Percentiles rank a stretch among this genome's conserved stretches.
Evolutionary conservation across 2,797 vertebrate species (phyloP).

Genomic region (Anolis apletophallus): DNA sequence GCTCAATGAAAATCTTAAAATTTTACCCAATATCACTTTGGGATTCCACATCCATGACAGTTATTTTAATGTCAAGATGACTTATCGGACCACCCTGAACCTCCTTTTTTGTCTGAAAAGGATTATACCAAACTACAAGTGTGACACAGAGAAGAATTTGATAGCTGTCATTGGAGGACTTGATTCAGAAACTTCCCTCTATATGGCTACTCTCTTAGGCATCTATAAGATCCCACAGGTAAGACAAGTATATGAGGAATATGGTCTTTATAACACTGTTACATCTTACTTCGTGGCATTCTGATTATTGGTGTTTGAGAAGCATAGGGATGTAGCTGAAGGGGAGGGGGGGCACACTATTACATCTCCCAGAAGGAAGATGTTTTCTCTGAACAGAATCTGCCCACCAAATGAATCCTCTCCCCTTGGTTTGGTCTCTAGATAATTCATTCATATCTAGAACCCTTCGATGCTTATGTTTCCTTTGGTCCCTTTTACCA

Average conservation of each 20-base stretch:
- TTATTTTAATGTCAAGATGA: slow-evolving; percentile 18
- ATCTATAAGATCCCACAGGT: slow-evolving; percentile 28
- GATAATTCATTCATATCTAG: too few relatives aligned
- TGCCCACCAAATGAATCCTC: too few relatives aligned
- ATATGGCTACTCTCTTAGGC: slow-evolving; percentile 1
- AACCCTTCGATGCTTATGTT: too few relatives aligned
- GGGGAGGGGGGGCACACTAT: neutral
- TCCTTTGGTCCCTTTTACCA: too few relatives aligned
- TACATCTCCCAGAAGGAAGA: too few relatives aligned
- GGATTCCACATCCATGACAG: slow-evolving; percentile 40
- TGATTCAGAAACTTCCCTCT: slow-evolving; percentile 6
- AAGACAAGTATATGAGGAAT: neutral
- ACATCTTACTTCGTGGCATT: neutral
- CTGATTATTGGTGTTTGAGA: neutral
- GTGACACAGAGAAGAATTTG: neutral
- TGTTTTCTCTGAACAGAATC: too few relatives aligned
- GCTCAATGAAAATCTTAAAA: slow-evolving; percentile 3
- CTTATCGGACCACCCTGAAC: slow-evolving; percentile 23
- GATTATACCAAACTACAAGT: slow-evolving; percentile 15
- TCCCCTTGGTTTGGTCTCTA: too few relatives aligned
- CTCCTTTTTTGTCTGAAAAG: slow-evolving; percentile 2
- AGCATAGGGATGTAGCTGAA: neutral
- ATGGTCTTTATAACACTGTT: neutral
- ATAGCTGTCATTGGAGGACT: slow-evolving; percentile 20
- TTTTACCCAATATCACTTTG: slow-evolving; percentile 26